These are phyloP conservation scores for Aethes cnicana DNA, from an alignment of 2,888 invertebrate genomes.

Conservation along the genomic window DNA sequence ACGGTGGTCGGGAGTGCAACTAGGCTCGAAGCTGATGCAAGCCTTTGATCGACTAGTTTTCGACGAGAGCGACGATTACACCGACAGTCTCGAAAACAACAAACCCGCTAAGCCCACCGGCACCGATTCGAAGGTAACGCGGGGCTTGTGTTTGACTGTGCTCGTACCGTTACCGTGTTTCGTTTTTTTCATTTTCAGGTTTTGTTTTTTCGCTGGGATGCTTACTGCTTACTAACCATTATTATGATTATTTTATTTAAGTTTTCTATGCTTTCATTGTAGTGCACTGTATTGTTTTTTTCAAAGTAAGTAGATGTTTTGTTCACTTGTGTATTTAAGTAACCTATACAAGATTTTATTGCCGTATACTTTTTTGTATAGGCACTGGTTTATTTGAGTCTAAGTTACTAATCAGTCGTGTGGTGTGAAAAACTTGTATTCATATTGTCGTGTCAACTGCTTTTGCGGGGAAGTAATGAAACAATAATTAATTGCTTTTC, in stretches of 20 bases:
- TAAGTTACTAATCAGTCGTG: too few relatives aligned
- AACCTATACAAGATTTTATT: too few relatives aligned
- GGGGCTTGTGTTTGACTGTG: conserved; percentile 46
- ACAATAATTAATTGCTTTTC: too few relatives aligned
- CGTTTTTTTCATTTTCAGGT: conserved; percentile 45
- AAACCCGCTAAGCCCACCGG: conserved; percentile 77
- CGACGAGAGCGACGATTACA: conserved; percentile 87
- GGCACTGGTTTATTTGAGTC: too few relatives aligned
- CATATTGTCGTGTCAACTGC: too few relatives aligned
- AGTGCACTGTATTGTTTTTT: conserved; percentile 5
- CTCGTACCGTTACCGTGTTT: too few relatives aligned
- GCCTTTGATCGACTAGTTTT: conserved; percentile 86
- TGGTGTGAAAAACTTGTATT: too few relatives aligned
- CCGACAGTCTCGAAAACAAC: conserved; percentile 87
- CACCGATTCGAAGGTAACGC: conserved; percentile 75
- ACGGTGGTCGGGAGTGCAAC: conserved; percentile 88
- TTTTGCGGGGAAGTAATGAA: too few relatives aligned
- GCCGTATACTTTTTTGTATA: too few relatives aligned
- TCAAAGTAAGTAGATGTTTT: too few relatives aligned
- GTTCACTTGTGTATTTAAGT: too few relatives aligned
- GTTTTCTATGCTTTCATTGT: neutral
- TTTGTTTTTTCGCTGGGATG: conserved; percentile 37
- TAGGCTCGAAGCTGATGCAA: conserved; percentile 87
- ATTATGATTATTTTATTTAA: conserved; percentile 3
- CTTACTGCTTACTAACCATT: conserved; percentile 21